phyloP scores from a whole-genome alignment of 2,888 invertebrate species.

The Monoplex corrugatus region DNA sequence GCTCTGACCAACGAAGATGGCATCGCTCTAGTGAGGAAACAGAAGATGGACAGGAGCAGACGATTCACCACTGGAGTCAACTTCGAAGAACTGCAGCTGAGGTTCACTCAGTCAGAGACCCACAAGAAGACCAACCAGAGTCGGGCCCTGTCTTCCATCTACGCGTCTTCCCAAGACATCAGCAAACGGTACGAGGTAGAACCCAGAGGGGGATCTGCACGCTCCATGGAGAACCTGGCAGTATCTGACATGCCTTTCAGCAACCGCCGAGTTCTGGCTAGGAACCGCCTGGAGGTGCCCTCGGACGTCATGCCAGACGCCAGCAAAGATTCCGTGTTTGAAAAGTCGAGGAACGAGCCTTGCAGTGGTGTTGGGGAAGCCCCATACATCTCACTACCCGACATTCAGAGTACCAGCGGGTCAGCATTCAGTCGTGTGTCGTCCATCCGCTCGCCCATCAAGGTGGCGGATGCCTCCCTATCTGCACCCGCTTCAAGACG shows the following conservation, averaged over 20 bases:
- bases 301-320: neutral
- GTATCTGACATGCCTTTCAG: neutral
- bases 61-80: slow-evolving; percentile 50
- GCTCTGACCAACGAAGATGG: neutral
- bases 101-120: slow-evolving; percentile 22
- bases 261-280: neutral
- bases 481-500: too few relatives aligned
- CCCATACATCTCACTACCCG: neutral
- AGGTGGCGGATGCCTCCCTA: neutral
- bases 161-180: slow-evolving; percentile 44
- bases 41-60: slow-evolving; percentile 42
- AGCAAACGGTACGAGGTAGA: neutral
- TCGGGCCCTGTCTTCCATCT: slow-evolving; percentile 44
- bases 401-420: slow-evolving; percentile 39
- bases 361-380: neutral
- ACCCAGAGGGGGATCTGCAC: neutral
- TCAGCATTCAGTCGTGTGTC: slow-evolving; percentile 35
- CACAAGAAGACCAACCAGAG: slow-evolving; percentile 36
- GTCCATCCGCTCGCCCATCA: slow-evolving; percentile 20
- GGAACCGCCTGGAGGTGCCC: neutral
- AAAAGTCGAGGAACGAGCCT: neutral
- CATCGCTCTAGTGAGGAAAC: neutral
- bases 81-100: slow-evolving; percentile 48
- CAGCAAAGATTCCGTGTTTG: neutral
- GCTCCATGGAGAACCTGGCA: slow-evolving; percentile 34